These are phyloP conservation scores for Forbesichthys papilliferus DNA, from an alignment of 2,113 vertebrate genomes.

Conservation along the genomic window DNA sequence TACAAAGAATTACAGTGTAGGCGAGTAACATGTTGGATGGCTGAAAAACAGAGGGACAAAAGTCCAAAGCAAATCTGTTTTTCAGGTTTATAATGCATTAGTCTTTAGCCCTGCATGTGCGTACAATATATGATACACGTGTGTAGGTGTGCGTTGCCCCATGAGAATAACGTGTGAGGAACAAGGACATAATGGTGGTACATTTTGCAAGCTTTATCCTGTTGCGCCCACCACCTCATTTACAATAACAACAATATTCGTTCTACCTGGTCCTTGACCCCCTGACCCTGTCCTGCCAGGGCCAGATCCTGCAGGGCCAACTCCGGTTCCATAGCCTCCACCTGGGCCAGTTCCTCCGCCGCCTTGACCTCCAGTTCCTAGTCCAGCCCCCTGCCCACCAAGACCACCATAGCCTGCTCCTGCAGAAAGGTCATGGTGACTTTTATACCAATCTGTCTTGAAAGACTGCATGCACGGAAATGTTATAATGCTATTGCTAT, in stretches of 20 bases:
- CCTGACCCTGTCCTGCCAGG: slow-evolving; percentile 1
- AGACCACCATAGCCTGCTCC: slow-evolving; percentile 40
- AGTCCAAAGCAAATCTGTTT: slow-evolving; percentile 53
- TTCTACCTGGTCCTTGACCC: slow-evolving; percentile 34
- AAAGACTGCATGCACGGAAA: not conserved
- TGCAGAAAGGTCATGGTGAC: slow-evolving; percentile 1
- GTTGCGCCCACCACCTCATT: slow-evolving; percentile 12
- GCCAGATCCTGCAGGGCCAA: slow-evolving; percentile 43
- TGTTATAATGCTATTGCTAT: not conserved
- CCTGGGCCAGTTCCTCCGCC: slow-evolving; percentile 8
- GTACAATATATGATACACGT: slow-evolving; percentile 6
- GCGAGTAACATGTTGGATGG: slow-evolving; percentile 17
- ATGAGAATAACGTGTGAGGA: slow-evolving; percentile 30
- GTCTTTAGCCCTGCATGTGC: slow-evolving; percentile 29
- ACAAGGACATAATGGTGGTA: slow-evolving; percentile 53
- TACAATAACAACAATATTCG: slow-evolving; percentile 51
- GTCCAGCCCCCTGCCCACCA: slow-evolving; percentile 11
- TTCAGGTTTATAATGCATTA: slow-evolving; percentile 48
- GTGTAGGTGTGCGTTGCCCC: slow-evolving; percentile 16
- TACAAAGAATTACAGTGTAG: slow-evolving; percentile 8
- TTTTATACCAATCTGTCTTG: not conserved
- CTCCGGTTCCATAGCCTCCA: slow-evolving; percentile 17
- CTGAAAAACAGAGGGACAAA: slow-evolving; percentile 53
- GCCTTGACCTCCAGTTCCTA: slow-evolving; percentile 14
- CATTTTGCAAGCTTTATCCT: slow-evolving; percentile 37